A percentile compares a stretch with the other conserved stretches of the same genome.
These are phyloP conservation scores for Hermaeophaga mercurialis DNA, from an alignment of 2,888 invertebrate genomes.

Conservation along the genomic window DNA sequence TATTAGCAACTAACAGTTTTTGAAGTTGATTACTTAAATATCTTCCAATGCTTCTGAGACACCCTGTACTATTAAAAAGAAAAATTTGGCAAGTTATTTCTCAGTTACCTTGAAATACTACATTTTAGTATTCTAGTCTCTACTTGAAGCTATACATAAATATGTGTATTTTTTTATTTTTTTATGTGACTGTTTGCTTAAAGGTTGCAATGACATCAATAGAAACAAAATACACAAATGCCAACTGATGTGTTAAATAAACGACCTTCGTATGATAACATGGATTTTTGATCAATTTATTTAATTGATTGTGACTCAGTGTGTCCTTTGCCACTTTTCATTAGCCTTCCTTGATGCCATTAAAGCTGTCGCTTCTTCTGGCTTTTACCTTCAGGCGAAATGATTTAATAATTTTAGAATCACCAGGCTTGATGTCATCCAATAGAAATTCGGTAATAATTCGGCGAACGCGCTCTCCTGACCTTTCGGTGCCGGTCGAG, in stretches of 20 bases:
- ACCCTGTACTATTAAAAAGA: no score
- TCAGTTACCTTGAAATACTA: no score
- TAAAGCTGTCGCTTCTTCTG: neutral
- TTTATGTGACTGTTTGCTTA: neutral
- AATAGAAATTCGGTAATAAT: conserved; percentile 1
- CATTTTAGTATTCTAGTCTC: no score
- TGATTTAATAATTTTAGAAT: neutral
- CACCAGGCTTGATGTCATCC: conserved; percentile 9
- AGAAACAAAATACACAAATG: conserved; percentile 1
- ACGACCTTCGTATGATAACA: conserved; percentile 2
- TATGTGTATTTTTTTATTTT: no score
- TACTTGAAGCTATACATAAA: no score
- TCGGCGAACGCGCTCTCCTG: neutral
- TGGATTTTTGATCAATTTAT: conserved; percentile 7
- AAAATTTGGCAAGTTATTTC: no score
- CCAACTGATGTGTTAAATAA: neutral
- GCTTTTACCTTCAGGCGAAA: no score
- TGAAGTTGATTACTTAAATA: no score
- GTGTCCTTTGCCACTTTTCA: conserved; percentile 7
- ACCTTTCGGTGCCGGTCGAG: no score
- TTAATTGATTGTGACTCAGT: conserved; percentile 11
- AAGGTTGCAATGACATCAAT: conserved; percentile 6
- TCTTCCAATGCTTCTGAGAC: no score
- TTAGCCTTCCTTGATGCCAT: conserved; percentile 5
- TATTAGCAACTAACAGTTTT: no score